A percentile compares a stretch with the other conserved stretches of the same genome.
Conservation (phyloP, 2,797 vertebrate genomes). For the Gallinago solitaria region DNA sequence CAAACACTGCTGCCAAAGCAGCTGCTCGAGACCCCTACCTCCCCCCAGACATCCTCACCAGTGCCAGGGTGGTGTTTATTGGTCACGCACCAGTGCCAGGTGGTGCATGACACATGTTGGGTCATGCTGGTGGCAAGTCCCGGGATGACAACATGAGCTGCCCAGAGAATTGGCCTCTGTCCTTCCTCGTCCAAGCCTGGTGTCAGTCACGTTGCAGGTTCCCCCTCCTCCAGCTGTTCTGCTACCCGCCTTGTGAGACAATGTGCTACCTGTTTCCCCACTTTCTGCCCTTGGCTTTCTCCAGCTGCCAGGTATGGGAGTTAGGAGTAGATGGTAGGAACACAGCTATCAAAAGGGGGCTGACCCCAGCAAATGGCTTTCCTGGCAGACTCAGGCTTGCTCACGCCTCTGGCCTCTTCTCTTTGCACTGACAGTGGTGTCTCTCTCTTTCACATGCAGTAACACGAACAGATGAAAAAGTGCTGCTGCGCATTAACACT, state of each 20-base stretch:
- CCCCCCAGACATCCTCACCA: not conserved
- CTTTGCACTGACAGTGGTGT: not conserved
- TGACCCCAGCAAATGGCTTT: not conserved
- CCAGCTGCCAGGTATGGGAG: not conserved
- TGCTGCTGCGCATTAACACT: not conserved
- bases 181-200: not conserved
- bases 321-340: not conserved
- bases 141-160: not conserved
- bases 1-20: not conserved
- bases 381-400: not conserved
- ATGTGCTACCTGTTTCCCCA: not conserved
- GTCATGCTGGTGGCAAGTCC: not conserved
- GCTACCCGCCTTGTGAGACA: accelerated
- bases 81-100: not conserved
- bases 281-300: not conserved
- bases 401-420: accelerated
- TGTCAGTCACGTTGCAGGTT: not conserved
- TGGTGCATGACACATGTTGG: not conserved
- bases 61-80: not conserved
- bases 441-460: not conserved
- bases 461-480: not conserved
- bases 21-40: not conserved
- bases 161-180: not conserved
- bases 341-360: not conserved
- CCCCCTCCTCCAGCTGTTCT: not conserved